phyloP scores from a whole-genome alignment of 1,140 invertebrate species.

The Diorhabda sublineata region DNA sequence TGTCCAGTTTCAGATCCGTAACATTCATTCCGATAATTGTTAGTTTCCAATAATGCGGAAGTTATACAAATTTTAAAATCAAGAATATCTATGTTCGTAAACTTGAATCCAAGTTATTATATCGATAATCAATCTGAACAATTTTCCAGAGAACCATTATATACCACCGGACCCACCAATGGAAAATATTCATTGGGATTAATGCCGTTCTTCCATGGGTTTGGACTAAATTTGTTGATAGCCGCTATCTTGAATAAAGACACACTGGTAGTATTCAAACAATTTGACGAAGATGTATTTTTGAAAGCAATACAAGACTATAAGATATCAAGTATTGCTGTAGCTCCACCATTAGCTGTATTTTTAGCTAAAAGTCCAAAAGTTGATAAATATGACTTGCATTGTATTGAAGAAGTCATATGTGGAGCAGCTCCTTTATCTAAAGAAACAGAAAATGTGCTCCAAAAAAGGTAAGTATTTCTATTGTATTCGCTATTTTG shows the following conservation, averaged over 20 bases:
- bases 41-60: too few relatives aligned
- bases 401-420: conserved; percentile 44
- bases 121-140: too few relatives aligned
- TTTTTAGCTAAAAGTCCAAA: conserved; percentile 54
- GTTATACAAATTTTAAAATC: too few relatives aligned
- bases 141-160: too few relatives aligned
- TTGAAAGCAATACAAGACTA: conserved; percentile 53
- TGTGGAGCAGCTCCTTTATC: conserved; percentile 52
- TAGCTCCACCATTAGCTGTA: conserved; percentile 56
- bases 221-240: conserved; percentile 27
- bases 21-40: too few relatives aligned
- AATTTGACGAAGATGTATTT: conserved; percentile 60
- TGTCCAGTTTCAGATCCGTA: too few relatives aligned
- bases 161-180: background rate
- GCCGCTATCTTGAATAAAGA: conserved; percentile 18
- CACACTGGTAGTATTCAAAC: conserved; percentile 41
- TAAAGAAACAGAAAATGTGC: background rate
- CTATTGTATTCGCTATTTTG: background rate
- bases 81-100: too few relatives aligned
- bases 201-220: conserved; percentile 38
- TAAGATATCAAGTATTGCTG: conserved; percentile 50
- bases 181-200: conserved; percentile 21
- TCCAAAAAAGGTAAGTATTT: background rate
- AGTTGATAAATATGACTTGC: conserved; percentile 48
- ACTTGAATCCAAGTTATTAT: too few relatives aligned